Evolutionary conservation across 2,797 vertebrate species (phyloP).

Genomic region (Gouania willdenowi): DNA sequence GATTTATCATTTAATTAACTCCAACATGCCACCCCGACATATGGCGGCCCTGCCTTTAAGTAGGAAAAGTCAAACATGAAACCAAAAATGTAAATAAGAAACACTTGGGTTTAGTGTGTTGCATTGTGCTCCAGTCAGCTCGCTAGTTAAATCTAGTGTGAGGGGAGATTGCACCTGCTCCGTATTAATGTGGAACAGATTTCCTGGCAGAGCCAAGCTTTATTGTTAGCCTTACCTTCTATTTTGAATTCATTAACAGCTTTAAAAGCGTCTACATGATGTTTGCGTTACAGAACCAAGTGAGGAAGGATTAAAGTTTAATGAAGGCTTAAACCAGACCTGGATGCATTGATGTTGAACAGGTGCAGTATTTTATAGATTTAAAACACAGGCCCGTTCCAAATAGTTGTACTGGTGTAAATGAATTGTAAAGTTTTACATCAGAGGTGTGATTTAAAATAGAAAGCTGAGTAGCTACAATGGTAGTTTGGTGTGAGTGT

Average conservation of each 20-base stretch:
- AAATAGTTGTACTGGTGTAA: too few species aligned
- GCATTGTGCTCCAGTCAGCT: conserved; percentile 40
- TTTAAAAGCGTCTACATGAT: conserved; percentile 44
- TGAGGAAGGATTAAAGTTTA: conserved; percentile 52
- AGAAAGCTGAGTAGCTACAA: too few species aligned
- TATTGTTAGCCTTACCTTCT: conserved; percentile 38
- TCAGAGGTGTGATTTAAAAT: too few species aligned
- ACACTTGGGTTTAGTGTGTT: conserved; percentile 49
- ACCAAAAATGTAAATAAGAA: conserved; percentile 52
- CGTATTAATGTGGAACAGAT: conserved; percentile 60
- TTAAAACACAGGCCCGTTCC: too few species aligned
- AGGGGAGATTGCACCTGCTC: conserved; percentile 50
- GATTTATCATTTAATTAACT: conserved; percentile 59
- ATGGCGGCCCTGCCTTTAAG: conserved; percentile 56
- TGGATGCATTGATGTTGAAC: too few species aligned
- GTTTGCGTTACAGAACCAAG: conserved; percentile 59
- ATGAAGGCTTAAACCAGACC: conserved; percentile 46
- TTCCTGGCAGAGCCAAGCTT: conserved; percentile 39
- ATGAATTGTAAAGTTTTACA: too few species aligned
- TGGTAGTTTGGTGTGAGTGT: too few species aligned
- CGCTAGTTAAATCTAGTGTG: conserved; percentile 19
- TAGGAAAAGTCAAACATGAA: conserved; percentile 61
- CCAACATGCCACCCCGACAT: conserved; percentile 61
- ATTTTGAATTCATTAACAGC: conserved; percentile 53
- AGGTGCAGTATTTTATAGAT: too few species aligned